A percentile compares a stretch with the other conserved stretches of the same genome.
phyloP scores from a whole-genome alignment of 2,113 vertebrate genomes.

The Sinosuthora webbiana region DNA sequence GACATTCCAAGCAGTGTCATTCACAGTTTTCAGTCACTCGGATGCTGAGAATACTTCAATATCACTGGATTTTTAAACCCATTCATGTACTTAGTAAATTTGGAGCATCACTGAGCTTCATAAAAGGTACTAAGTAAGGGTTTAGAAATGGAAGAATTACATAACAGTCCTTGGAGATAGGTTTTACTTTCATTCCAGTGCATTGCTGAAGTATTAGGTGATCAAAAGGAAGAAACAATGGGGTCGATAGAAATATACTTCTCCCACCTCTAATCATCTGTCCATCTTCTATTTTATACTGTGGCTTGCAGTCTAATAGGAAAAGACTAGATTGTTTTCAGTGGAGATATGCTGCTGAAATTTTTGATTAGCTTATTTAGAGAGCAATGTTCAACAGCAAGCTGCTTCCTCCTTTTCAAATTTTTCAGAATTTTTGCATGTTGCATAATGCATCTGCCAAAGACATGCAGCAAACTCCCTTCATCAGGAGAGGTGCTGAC shows the following conservation, averaged over 20 bases:
- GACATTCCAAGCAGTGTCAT: background rate
- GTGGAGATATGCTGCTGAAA: background rate
- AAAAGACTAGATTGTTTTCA: background rate
- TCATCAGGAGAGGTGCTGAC: background rate
- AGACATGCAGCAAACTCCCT: background rate
- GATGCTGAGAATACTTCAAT: background rate
- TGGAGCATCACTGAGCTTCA: background rate
- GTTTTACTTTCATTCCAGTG: background rate
- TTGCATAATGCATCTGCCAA: background rate
- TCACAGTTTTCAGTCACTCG: background rate
- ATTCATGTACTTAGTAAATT: background rate
- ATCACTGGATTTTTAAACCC: background rate
- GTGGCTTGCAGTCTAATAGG: background rate
- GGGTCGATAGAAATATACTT: background rate
- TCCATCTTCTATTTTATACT: background rate
- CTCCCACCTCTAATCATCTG: background rate
- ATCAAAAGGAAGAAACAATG: background rate
- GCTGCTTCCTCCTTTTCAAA: background rate
- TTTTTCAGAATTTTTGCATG: background rate
- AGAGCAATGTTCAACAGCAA: background rate
- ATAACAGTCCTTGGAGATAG: background rate
- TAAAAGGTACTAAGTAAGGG: background rate
- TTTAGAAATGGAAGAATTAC: background rate
- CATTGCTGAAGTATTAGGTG: background rate
- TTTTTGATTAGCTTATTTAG: background rate